A percentile compares a stretch with the other conserved stretches of the same genome.
Conservation (phyloP, 2,888 invertebrate genomes). For the Phanerotoma sp. region DNA sequence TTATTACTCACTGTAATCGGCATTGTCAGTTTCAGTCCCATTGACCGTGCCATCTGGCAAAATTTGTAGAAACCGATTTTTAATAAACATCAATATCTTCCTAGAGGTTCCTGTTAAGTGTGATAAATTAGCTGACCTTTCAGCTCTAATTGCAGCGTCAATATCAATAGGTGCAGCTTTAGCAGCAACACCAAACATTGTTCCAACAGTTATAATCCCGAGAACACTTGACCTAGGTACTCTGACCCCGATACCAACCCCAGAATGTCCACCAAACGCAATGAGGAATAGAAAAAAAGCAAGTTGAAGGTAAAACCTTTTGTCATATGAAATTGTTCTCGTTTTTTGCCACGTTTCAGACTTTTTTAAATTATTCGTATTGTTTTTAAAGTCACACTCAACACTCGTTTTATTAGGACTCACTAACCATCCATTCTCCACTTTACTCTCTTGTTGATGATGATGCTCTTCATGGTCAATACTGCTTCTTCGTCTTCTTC, state of each 20-base stretch:
- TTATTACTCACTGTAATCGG: slow-evolving; percentile 78
- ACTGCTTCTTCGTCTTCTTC: background rate
- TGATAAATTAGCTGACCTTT: slow-evolving; percentile 79
- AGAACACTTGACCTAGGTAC: slow-evolving; percentile 25
- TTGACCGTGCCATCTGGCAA: slow-evolving; percentile 83
- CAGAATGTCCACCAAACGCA: slow-evolving; percentile 44
- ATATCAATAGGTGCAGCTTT: slow-evolving; percentile 44
- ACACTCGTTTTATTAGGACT: slow-evolving; percentile 13
- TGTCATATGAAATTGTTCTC: slow-evolving; percentile 19
- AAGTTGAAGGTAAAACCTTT: slow-evolving; percentile 41
- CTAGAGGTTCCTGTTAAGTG: slow-evolving; percentile 78
- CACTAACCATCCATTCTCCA: slow-evolving; percentile 24
- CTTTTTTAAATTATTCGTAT: slow-evolving; percentile 9
- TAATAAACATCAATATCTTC: slow-evolving; percentile 82
- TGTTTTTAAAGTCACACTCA: slow-evolving; percentile 11
- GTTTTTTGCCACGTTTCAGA: background rate
- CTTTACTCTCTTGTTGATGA: slow-evolving; percentile 17
- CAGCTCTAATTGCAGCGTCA: slow-evolving; percentile 60
- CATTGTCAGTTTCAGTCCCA: slow-evolving; percentile 77
- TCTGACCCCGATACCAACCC: slow-evolving; percentile 25
- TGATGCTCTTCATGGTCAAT: background rate
- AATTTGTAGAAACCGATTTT: slow-evolving; percentile 79
- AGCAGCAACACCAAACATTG: slow-evolving; percentile 41
- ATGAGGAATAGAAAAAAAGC: slow-evolving; percentile 45
- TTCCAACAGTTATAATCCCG: slow-evolving; percentile 45